A percentile compares a stretch with the other conserved stretches of the same genome.
Conservation (phyloP, 1,140 invertebrate species). For the Trissolcus basalis region DNA sequence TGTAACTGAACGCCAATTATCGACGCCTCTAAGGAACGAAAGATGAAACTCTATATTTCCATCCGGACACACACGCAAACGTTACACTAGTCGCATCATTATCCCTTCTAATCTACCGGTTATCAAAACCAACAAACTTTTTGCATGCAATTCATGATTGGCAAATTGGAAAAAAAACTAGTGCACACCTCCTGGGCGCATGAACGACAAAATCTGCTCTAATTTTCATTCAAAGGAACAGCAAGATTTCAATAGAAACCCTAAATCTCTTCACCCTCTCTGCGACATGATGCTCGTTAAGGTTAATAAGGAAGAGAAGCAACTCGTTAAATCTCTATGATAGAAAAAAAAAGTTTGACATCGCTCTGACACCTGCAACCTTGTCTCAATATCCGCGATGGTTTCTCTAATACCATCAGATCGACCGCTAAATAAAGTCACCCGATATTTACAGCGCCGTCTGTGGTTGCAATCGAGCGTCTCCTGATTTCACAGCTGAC, state of each 20-base stretch:
- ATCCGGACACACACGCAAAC: too few species aligned
- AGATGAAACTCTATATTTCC: constrained; percentile 60
- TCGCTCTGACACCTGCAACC: constrained; percentile 39
- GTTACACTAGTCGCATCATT: constrained; percentile 14
- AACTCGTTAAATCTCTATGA: constrained; percentile 34
- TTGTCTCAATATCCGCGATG: constrained; percentile 5
- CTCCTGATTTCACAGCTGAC: constrained; percentile 36
- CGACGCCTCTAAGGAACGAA: constrained; percentile 65
- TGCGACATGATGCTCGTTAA: constrained; percentile 38
- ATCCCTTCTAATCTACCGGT: not conserved
- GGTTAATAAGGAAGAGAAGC: constrained; percentile 43
- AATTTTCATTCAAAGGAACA: too few species aligned
- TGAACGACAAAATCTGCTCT: too few species aligned
- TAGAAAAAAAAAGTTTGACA: too few species aligned
- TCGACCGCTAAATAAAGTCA: constrained; percentile 13
- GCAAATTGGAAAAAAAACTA: too few species aligned
- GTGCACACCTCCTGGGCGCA: too few species aligned
- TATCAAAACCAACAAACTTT: not conserved
- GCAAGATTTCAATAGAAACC: too few species aligned
- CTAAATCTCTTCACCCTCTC: constrained; percentile 16
- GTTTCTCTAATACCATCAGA: constrained; percentile 2
- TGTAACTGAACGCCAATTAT: constrained; percentile 73
- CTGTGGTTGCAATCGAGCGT: constrained; percentile 13
- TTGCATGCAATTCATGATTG: too few species aligned
- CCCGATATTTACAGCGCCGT: constrained; percentile 10